Evolutionary conservation across 2,113 vertebrate species (phyloP), one percentile per base, ranked within the genome.

Genomic region (Euleptes europaea): DNA sequence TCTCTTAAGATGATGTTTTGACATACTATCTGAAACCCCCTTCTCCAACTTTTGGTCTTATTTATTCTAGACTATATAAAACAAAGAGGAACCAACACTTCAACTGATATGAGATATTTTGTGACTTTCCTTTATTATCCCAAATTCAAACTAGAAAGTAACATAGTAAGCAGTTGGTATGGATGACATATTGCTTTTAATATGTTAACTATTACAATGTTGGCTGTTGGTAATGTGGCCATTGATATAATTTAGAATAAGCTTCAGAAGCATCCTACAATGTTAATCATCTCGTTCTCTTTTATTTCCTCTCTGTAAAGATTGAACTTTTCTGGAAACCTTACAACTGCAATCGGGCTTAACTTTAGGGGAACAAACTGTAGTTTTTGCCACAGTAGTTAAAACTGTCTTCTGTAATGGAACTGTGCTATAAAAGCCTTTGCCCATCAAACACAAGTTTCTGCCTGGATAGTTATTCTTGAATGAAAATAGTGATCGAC

Each of bases 1-100:
- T 92, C 92, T 94, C 91, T 94, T 91, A 77, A 86, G 90, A 80
- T 92, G 82, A 86, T 94, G 88, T 93, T 93, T 94, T 93, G 87
- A 91, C 88, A 91, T 82, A 91, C 88, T 72, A 84, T 86, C 91
- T 92, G 86, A 83, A 86, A 79, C 77, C 87, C 85, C 79, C 84
- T 89, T 78, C 87, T 1, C 4, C 44, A 44, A n/a, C n/a, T n/a
- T n/a, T n/a, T n/a, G 67, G 91, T 92, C 88, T 88, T 90, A 57
- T 88, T 91, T 90, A 40, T 93, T 84, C 90, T 88, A 83, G 79
- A 82, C 85, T 90, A 1, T 79, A 88, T 92, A 83, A 82, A 92
- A 80, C 77, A 89, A 85, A 88, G 11, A 75, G 26, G 15, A 49
- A 51, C 28, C 21, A 40, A 44, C 42, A 69, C 17, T 80, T 49